Conservation (phyloP, 64 coral and sea anemone species). For the Montipora foliosa region DNA sequence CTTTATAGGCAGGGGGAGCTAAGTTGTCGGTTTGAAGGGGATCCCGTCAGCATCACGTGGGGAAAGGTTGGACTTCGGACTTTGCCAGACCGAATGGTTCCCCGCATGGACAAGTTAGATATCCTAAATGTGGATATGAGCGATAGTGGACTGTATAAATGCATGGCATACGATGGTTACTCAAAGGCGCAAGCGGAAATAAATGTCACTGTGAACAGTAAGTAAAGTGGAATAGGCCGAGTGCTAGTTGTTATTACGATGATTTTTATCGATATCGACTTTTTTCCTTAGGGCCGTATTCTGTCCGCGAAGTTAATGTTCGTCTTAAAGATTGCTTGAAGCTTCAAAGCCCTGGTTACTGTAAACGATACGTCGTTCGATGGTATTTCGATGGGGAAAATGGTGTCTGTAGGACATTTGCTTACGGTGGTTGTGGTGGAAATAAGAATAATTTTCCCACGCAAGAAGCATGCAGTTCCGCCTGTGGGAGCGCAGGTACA, state of each 20-base stretch:
- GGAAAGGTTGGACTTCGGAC: constrained; percentile 58
- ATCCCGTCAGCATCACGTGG: constrained; percentile 74
- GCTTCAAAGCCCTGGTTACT: constrained; percentile 61
- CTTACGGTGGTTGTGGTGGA: constrained; percentile 81
- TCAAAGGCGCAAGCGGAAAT: constrained; percentile 54
- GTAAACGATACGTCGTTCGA: constrained; percentile 53
- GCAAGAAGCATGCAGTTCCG: constrained; percentile 50
- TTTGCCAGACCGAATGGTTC: constrained; percentile 77
- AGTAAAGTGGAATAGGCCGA: constrained; percentile 2
- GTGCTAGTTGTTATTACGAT: not conserved
- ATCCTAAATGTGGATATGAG: constrained; percentile 62
- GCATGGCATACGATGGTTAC: constrained; percentile 64
- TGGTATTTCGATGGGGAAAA: constrained; percentile 67
- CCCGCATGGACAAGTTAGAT: constrained; percentile 62
- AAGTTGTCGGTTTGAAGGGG: constrained; percentile 60
- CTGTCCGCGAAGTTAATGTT: not conserved
- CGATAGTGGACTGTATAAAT: constrained; percentile 78
- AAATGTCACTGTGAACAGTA: constrained; percentile 62
- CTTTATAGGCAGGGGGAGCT: constrained; percentile 53
- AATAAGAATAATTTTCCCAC: constrained; percentile 85
- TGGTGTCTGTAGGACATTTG: constrained; percentile 72
- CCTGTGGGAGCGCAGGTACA: constrained; percentile 73
- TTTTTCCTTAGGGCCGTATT: not conserved
- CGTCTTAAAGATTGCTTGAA: constrained; percentile 52
- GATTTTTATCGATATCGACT: not conserved